Percentiles rank a stretch among this genome's conserved stretches.
phyloP scores from a whole-genome alignment of 2,888 invertebrate genomes.

The Hypomecis atomaria region DNA sequence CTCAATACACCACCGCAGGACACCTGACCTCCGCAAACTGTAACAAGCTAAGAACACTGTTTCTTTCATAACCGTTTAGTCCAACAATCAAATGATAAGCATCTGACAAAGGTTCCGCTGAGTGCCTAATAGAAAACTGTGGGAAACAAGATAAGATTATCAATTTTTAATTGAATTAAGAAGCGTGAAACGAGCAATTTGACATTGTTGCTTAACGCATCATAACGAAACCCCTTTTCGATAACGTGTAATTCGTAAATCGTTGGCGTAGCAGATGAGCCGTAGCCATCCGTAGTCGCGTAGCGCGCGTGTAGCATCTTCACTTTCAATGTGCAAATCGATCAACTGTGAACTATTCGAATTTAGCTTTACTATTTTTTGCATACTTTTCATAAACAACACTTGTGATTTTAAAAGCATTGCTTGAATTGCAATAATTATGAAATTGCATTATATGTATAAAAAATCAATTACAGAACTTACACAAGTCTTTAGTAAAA shows the following conservation, averaged over 20 bases:
- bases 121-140: constrained; percentile 34
- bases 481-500: too few species aligned
- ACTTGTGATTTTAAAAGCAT: too few species aligned
- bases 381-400: not conserved
- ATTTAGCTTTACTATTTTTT: not conserved
- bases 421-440: too few species aligned
- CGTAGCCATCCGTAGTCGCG: constrained; percentile 29
- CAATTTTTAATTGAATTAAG: constrained; percentile 38
- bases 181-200: constrained; percentile 34
- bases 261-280: constrained; percentile 25
- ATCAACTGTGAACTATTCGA: not conserved
- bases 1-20: constrained; percentile 29
- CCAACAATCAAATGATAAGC: constrained; percentile 43
- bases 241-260: constrained; percentile 4
- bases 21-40: constrained; percentile 30
- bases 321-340: not conserved
- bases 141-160: constrained; percentile 37
- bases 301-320: constrained; percentile 30
- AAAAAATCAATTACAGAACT: too few species aligned
- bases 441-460: too few species aligned
- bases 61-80: constrained; percentile 38
- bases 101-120: constrained; percentile 28
- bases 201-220: constrained; percentile 30
- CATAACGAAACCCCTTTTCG: constrained; percentile 4
- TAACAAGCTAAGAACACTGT: constrained; percentile 19